These are phyloP conservation scores for Leguminivora glycinivorella DNA, from an alignment of 1,140 invertebrate genomes.

Conservation along the genomic window DNA sequence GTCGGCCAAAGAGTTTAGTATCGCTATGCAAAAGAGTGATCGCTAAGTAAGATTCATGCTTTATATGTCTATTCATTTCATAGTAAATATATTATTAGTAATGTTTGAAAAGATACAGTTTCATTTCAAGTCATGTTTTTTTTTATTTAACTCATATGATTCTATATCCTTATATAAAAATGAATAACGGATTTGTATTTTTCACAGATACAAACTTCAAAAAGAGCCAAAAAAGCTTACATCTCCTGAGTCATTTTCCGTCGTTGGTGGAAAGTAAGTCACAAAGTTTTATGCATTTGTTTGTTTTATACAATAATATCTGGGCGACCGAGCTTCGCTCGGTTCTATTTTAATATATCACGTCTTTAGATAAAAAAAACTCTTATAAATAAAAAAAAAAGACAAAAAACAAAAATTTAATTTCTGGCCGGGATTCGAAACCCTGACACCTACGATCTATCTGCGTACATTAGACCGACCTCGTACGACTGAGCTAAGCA, in stretches of 20 bases:
- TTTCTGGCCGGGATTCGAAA: too few relatives aligned
- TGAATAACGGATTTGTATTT: not conserved
- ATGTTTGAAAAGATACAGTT: not conserved
- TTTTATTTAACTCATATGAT: not conserved
- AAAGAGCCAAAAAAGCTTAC: not conserved
- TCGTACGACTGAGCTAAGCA: too few relatives aligned
- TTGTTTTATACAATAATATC: not conserved
- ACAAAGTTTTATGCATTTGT: not conserved
- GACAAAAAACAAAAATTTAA: too few relatives aligned
- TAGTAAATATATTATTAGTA: not conserved
- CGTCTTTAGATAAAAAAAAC: too few relatives aligned
- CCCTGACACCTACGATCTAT: too few relatives aligned
- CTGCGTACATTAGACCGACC: too few relatives aligned
- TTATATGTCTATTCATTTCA: not conserved
- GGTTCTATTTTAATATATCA: too few relatives aligned
- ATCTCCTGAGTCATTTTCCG: not conserved
- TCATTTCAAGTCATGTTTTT: not conserved
- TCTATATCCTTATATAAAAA: not conserved
- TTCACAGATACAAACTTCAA: not conserved
- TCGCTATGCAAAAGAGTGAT: not conserved
- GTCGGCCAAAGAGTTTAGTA: not conserved
- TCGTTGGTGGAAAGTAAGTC: constrained; percentile 6
- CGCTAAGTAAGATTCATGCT: not conserved
- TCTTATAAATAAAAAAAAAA: too few relatives aligned
- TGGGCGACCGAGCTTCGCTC: too few relatives aligned